Conservation (phyloP, 2,797 vertebrate species). For the Cryptoblepharus egeriae region DNA sequence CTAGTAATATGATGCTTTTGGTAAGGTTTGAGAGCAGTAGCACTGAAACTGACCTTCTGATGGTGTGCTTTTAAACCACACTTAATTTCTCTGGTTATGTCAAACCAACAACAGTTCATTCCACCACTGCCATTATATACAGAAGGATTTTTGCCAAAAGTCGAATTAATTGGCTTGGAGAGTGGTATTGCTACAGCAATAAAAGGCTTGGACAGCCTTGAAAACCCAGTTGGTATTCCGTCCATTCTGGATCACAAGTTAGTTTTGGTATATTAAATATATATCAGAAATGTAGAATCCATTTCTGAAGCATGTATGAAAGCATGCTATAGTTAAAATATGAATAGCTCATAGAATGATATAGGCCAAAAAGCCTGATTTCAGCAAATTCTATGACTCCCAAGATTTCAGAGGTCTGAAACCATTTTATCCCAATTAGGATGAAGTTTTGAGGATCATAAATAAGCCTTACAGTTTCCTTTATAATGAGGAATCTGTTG, state of each 20-base stretch:
- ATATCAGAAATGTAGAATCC: slow-evolving; percentile 50
- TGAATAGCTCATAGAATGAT: slow-evolving; percentile 40
- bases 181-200: slow-evolving; percentile 66
- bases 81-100: slow-evolving; percentile 66
- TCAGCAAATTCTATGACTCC: slow-evolving; percentile 1
- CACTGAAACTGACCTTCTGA: slow-evolving; percentile 47
- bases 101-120: slow-evolving; percentile 61
- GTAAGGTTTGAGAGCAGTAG: slow-evolving; percentile 72
- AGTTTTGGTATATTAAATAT: slow-evolving; percentile 47
- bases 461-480: slow-evolving; percentile 47
- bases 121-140: slow-evolving; percentile 53
- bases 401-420: slow-evolving; percentile 14
- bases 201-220: slow-evolving; percentile 67
- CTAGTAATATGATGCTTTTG: slow-evolving; percentile 71
- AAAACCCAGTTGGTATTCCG: slow-evolving; percentile 64
- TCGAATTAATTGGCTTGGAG: slow-evolving; percentile 55
- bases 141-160: slow-evolving; percentile 54
- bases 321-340: slow-evolving; percentile 41
- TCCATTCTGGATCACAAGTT: slow-evolving; percentile 54
- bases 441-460: slow-evolving; percentile 14
- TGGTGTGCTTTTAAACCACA: slow-evolving; percentile 63
- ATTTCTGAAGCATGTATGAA: slow-evolving; percentile 59
- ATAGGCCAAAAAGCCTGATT: slow-evolving; percentile 23
- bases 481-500: slow-evolving; percentile 53
- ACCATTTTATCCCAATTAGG: slow-evolving; percentile 4